Evolutionary conservation across 2,888 invertebrate species (phyloP).

Genomic region (Sisyra nigra): DNA sequence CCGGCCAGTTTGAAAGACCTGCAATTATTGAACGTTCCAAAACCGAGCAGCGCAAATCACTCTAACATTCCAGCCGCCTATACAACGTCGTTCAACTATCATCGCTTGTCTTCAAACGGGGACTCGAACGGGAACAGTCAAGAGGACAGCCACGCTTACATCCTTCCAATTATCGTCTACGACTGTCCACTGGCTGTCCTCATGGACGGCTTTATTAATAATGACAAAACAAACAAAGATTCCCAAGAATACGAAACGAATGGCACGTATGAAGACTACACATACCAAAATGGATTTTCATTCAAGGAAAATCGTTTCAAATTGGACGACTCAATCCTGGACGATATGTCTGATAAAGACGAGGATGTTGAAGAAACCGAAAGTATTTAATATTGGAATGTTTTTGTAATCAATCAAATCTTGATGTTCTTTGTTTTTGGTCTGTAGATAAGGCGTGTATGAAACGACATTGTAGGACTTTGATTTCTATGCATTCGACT

Average conservation of each 20-base stretch:
- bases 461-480: constrained; percentile 37
- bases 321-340: constrained; percentile 25
- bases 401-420: no score
- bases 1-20: constrained; percentile 41
- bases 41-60: background rate
- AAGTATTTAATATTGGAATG: constrained; percentile 6
- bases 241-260: constrained; percentile 18
- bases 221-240: constrained; percentile 20
- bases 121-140: background rate
- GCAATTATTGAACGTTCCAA: constrained; percentile 16
- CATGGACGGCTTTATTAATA: constrained; percentile 31
- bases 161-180: constrained; percentile 48
- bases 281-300: constrained; percentile 28
- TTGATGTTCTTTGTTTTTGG: no score
- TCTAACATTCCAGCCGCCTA: background rate
- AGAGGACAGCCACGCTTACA: constrained; percentile 17
- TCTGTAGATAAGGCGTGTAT: constrained; percentile 26
- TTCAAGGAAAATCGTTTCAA: constrained; percentile 22
- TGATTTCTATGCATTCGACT: constrained; percentile 40
- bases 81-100: background rate
- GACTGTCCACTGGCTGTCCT: constrained; percentile 43
- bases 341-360: constrained; percentile 26
- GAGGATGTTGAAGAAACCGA: constrained; percentile 26
- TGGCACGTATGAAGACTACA: constrained; percentile 36
- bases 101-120: background rate